Conservation (phyloP, 2,888 invertebrate genomes). For the Labia minor region DNA sequence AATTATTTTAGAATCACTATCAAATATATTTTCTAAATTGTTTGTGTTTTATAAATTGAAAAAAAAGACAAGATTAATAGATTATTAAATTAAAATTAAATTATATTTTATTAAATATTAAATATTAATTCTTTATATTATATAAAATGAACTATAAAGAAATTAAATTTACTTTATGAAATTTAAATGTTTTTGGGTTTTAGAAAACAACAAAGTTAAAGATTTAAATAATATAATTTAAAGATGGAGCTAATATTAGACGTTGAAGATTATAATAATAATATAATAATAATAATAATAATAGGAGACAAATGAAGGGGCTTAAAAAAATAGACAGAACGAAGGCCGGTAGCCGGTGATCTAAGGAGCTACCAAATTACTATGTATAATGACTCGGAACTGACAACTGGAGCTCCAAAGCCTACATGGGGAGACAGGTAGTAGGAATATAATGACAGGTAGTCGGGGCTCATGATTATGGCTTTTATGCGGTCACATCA, state of each 20-base stretch:
- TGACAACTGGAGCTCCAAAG: constrained; percentile 20
- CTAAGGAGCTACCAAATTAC: constrained; percentile 20
- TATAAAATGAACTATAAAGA: too few relatives aligned
- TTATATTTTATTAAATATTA: too few relatives aligned
- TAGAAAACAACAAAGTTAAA: neutral
- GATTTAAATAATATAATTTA: neutral
- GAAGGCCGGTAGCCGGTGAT: neutral
- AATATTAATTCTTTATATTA: too few relatives aligned
- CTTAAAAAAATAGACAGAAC: neutral
- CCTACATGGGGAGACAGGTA: constrained; percentile 19
- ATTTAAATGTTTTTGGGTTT: too few relatives aligned
- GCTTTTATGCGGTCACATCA: constrained; percentile 13
- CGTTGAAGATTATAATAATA: neutral
- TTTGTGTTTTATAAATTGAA: too few relatives aligned
- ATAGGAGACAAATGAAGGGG: neutral
- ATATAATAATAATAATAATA: too few relatives aligned
- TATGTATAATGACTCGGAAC: constrained; percentile 24
- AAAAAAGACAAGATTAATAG: too few relatives aligned
- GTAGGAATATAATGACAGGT: constrained; percentile 20
- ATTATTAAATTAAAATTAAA: too few relatives aligned
- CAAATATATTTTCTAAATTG: too few relatives aligned
- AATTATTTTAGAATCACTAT: too few relatives aligned
- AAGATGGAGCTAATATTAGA: neutral
- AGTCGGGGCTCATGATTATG: constrained; percentile 2
- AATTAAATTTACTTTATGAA: too few relatives aligned